Percentiles rank a stretch among this genome's conserved stretches.
Conservation (phyloP, 2,888 invertebrate species). For the Choreutis nemorana region DNA sequence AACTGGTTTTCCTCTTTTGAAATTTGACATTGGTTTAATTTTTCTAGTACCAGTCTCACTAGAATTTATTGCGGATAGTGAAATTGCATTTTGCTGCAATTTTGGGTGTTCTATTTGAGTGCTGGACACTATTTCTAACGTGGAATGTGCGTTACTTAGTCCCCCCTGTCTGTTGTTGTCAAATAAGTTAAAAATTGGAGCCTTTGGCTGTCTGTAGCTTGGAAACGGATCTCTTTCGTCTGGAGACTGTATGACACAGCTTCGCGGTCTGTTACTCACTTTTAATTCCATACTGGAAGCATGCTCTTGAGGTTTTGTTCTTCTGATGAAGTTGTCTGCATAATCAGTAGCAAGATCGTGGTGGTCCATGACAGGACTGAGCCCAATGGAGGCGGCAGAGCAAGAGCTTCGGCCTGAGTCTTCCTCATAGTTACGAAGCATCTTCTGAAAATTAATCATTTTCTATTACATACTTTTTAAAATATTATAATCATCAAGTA, state of each 20-base stretch:
- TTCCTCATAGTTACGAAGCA: constrained; percentile 49
- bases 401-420: constrained; percentile 60
- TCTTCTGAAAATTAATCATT: constrained; percentile 36
- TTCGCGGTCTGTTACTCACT: constrained; percentile 46
- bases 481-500: too few relatives aligned
- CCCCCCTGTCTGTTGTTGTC: constrained; percentile 44
- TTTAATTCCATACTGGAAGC: constrained; percentile 61
- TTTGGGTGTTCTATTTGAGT: constrained; percentile 45
- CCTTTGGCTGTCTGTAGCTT: constrained; percentile 36
- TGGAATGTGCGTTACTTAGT: constrained; percentile 51
- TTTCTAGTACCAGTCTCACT: constrained; percentile 20
- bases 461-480: too few relatives aligned
- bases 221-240: constrained; percentile 60
- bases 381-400: constrained; percentile 45
- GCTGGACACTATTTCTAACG: constrained; percentile 50
- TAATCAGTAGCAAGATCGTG: constrained; percentile 18
- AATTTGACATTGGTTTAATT: constrained; percentile 25
- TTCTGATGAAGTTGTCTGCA: constrained; percentile 16
- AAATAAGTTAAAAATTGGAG: constrained; percentile 41
- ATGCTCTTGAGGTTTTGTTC: constrained; percentile 39
- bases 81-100: constrained; percentile 32
- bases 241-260: constrained; percentile 46
- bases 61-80: constrained; percentile 30
- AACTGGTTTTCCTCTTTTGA: constrained; percentile 69
- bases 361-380: constrained; percentile 39